Evolutionary conservation across 2,888 invertebrate species (phyloP).

Genomic region (Anoplius nigerrimus): DNA sequence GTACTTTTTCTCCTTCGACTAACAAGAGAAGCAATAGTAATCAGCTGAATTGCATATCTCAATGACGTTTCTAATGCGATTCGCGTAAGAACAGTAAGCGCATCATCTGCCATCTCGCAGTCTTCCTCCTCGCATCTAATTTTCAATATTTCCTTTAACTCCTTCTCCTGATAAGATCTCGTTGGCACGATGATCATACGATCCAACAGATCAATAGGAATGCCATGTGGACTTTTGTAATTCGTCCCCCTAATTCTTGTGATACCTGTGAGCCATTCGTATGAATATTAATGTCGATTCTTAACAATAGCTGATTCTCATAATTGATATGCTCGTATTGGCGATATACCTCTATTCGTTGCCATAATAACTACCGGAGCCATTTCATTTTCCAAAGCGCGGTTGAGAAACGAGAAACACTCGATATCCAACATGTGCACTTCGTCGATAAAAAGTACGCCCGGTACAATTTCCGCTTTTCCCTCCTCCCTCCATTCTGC

Average conservation of each 20-base stretch:
- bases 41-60: slow-evolving; percentile 97
- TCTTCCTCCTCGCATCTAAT: slow-evolving; percentile 99
- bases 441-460: slow-evolving; percentile 97
- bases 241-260: slow-evolving; percentile 96
- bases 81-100: slow-evolving; percentile 91
- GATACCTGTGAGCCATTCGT: slow-evolving; percentile 79
- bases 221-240: slow-evolving; percentile 96
- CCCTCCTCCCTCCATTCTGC: slow-evolving; percentile 99
- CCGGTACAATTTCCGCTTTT: slow-evolving; percentile 98
- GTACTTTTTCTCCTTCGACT: slow-evolving; percentile 90
- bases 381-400: slow-evolving; percentile 97
- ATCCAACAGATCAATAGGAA: slow-evolving; percentile 97
- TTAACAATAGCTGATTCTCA: slow-evolving; percentile 7
- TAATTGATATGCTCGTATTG: too few relatives aligned
- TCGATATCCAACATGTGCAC: slow-evolving; percentile 99
- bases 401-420: slow-evolving; percentile 98
- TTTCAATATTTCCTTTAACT: slow-evolving; percentile 93
- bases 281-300: not conserved
- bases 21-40: slow-evolving; percentile 97
- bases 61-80: slow-evolving; percentile 96
- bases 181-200: slow-evolving; percentile 96
- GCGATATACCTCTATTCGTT: slow-evolving; percentile 88
- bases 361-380: slow-evolving; percentile 99
- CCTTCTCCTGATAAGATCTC: slow-evolving; percentile 89
- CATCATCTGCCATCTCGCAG: slow-evolving; percentile 94